phyloP scores from a whole-genome alignment of 1,140 invertebrate genomes.

The Cyclargus thomasi region DNA sequence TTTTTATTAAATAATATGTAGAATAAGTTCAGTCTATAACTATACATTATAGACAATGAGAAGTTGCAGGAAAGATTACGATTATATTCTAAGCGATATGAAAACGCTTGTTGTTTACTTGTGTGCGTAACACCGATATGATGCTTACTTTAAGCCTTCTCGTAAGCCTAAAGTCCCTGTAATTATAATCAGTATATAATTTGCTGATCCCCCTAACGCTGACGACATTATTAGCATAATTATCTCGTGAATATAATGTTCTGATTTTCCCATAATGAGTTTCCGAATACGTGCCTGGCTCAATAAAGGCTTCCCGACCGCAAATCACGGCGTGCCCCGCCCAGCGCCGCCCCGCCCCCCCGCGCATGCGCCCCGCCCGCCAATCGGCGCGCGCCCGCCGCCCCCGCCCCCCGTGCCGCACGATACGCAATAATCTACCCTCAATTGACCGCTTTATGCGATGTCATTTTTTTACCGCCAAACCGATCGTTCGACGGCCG shows the following conservation, averaged over 20 bases:
- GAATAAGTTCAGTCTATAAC: too few species aligned
- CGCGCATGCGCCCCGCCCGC: constrained; percentile 35
- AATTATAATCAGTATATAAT: background rate
- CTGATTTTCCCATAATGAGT: constrained; percentile 4
- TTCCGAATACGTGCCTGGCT: constrained; percentile 42
- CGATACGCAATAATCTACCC: constrained; percentile 41
- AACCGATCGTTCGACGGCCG: constrained; percentile 51
- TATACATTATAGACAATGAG: too few species aligned
- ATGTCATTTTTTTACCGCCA: constrained; percentile 65
- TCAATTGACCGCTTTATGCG: constrained; percentile 56
- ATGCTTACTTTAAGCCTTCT: too few species aligned
- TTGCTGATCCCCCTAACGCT: background rate
- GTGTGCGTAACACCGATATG: too few species aligned
- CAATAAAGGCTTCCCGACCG: constrained; percentile 66
- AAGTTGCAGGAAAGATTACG: too few species aligned
- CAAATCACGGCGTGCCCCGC: constrained; percentile 66
- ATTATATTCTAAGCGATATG: too few species aligned
- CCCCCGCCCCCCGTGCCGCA: constrained; percentile 35
- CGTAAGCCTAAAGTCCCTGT: too few species aligned
- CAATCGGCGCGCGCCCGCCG: constrained; percentile 41
- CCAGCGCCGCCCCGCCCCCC: constrained; percentile 53
- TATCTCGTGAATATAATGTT: background rate
- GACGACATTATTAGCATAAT: background rate
- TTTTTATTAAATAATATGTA: too few species aligned
- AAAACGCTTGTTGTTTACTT: too few species aligned